Percentiles rank a stretch among this genome's conserved stretches.
phyloP scores from a whole-genome alignment of 2,113 vertebrate species.

The Cyphomyrus plagiostoma region DNA sequence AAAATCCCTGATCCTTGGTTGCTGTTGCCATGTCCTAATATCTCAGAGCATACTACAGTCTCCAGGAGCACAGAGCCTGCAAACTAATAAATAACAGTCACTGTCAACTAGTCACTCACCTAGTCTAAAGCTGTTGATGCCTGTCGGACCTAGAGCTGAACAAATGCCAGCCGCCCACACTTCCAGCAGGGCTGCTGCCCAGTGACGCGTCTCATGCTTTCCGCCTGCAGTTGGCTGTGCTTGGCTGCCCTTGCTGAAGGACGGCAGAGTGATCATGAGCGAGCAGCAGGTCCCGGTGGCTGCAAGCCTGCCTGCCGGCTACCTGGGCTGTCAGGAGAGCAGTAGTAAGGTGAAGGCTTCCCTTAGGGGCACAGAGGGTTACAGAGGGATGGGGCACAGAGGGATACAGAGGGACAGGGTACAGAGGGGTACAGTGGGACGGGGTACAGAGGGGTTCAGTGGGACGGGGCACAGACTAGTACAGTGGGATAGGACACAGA shows the following conservation, averaged over 20 bases:
- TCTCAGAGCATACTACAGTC: not conserved
- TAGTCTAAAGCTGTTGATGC: not conserved
- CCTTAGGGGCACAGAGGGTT: no score
- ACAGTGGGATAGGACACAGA: not conserved
- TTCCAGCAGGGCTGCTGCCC: not conserved
- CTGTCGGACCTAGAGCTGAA: not conserved
- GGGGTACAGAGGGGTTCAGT: not conserved
- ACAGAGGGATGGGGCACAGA: no score
- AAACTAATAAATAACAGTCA: not conserved
- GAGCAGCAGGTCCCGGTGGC: conserved; percentile 83
- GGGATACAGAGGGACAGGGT: not conserved
- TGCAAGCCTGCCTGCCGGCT: conserved; percentile 81
- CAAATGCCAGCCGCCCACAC: not conserved
- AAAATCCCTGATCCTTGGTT: not conserved
- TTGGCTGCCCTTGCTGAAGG: conserved; percentile 91
- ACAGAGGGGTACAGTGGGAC: not conserved
- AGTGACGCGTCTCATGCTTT: not conserved
- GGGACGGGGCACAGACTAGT: not conserved
- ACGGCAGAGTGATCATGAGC: conserved; percentile 82
- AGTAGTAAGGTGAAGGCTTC: conserved; percentile 71
- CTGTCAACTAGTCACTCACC: not conserved
- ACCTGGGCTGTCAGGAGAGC: conserved; percentile 80
- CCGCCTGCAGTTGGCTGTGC: conserved; percentile 80
- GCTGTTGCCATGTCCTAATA: not conserved
- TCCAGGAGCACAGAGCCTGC: not conserved